Conservation (phyloP, 2,888 invertebrate species). For the Theretra japonica region DNA sequence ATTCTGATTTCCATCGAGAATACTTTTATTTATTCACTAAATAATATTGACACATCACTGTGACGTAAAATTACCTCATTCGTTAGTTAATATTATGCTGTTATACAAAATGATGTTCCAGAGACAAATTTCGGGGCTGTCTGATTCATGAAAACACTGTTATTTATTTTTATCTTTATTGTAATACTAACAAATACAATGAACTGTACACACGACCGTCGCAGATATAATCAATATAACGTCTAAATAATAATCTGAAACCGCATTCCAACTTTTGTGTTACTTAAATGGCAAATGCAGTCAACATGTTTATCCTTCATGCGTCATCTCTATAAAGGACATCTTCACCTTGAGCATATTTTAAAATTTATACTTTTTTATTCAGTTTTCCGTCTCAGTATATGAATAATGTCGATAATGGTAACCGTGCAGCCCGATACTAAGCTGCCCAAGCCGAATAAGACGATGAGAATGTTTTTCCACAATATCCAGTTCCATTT, state of each 20-base stretch:
- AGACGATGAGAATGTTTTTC: conserved; percentile 86
- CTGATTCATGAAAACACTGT: neutral
- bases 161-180: neutral
- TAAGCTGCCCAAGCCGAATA: conserved; percentile 86
- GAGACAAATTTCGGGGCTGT: neutral
- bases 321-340: neutral
- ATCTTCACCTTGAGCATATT: neutral
- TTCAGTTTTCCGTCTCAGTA: conserved; percentile 37
- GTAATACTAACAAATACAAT: neutral
- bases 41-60: too few species aligned
- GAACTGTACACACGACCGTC: neutral
- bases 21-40: too few species aligned
- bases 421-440: conserved; percentile 86
- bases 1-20: too few species aligned
- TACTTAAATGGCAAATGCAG: neutral
- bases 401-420: conserved; percentile 62
- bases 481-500: conserved; percentile 87
- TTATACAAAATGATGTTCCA: neutral
- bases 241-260: neutral
- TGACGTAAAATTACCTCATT: neutral
- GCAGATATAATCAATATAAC: neutral
- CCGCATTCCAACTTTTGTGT: neutral
- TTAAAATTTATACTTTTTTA: conserved; percentile 28
- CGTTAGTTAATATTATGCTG: neutral
- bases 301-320: neutral